Evolutionary conservation across 2,797 vertebrate genomes (phyloP).

Genomic region (Gobio occitaniae): DNA sequence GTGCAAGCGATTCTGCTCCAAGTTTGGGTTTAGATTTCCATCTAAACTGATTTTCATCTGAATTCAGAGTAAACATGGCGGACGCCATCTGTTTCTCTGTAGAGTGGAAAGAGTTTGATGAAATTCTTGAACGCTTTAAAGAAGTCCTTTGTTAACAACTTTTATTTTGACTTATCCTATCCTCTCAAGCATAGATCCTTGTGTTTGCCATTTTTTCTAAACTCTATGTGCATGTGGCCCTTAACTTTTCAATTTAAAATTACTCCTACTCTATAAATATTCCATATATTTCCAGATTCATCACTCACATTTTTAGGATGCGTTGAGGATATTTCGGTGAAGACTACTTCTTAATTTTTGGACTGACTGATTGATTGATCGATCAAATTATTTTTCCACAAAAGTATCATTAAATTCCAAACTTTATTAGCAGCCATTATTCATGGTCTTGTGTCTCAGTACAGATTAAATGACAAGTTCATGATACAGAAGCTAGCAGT

Average conservation of each 20-base stretch:
- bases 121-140: constrained; percentile 64
- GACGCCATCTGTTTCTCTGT: constrained; percentile 65
- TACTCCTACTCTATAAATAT: not conserved
- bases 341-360: not conserved
- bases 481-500: constrained; percentile 14
- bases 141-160: constrained; percentile 49
- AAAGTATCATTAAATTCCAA: not conserved
- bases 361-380: not conserved
- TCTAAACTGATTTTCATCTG: constrained; percentile 74
- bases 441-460: not conserved
- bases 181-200: constrained; percentile 57
- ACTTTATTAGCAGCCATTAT: not conserved
- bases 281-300: not conserved
- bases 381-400: not conserved
- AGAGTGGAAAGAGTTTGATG: constrained; percentile 63
- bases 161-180: constrained; percentile 64
- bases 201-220: constrained; percentile 39
- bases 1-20: constrained; percentile 65
- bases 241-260: constrained; percentile 7
- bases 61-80: constrained; percentile 75
- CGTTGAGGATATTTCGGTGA: constrained; percentile 5
- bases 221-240: constrained; percentile 38
- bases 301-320: constrained; percentile 15
- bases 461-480: not conserved
- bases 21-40: constrained; percentile 72